phyloP scores from a whole-genome alignment of 2,797 vertebrate species.

The Gadopsis bispinosus region DNA sequence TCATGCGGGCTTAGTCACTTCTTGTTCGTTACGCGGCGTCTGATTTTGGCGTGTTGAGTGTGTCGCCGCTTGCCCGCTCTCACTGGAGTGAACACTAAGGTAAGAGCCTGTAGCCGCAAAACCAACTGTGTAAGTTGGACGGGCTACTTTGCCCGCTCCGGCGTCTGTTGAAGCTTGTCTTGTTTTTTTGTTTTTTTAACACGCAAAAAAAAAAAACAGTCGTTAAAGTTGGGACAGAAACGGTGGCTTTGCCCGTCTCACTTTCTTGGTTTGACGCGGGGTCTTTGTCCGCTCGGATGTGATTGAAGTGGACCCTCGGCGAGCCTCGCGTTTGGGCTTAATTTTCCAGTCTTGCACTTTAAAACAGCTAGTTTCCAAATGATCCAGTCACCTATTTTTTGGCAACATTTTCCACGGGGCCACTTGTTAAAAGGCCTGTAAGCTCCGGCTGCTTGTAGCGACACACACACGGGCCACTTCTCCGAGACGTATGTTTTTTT shows the following conservation, averaged over 20 bases:
- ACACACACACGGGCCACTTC: conserved; percentile 45
- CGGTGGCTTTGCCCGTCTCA: conserved; percentile 38
- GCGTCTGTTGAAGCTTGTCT: not conserved
- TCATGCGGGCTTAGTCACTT: conserved; percentile 34
- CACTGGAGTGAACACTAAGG: conserved; percentile 84
- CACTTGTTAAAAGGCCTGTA: conserved; percentile 64
- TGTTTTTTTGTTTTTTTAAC: not conserved
- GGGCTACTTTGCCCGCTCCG: conserved; percentile 18
- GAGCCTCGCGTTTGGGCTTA: not conserved
- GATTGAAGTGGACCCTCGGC: conserved; percentile 26
- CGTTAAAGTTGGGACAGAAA: conserved; percentile 66
- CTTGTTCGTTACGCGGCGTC: conserved; percentile 34
- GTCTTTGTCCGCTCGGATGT: conserved; percentile 78
- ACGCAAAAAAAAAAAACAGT: not conserved
- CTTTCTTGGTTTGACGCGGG: conserved; percentile 65
- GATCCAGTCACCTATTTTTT: not conserved
- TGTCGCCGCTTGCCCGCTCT: conserved; percentile 65
- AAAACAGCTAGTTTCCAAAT: not conserved
- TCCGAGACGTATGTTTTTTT: conserved; percentile 17
- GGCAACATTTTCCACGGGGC: not conserved
- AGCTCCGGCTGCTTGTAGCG: conserved; percentile 23
- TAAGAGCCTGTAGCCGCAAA: conserved; percentile 67
- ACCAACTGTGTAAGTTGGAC: conserved; percentile 64
- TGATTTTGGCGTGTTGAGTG: conserved; percentile 33
- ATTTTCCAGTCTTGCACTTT: accelerated